Evolutionary conservation across 2,888 invertebrate genomes (phyloP), one percentile per base, ranked within the genome.

Genomic region (Pterobdella sp.): DNA sequence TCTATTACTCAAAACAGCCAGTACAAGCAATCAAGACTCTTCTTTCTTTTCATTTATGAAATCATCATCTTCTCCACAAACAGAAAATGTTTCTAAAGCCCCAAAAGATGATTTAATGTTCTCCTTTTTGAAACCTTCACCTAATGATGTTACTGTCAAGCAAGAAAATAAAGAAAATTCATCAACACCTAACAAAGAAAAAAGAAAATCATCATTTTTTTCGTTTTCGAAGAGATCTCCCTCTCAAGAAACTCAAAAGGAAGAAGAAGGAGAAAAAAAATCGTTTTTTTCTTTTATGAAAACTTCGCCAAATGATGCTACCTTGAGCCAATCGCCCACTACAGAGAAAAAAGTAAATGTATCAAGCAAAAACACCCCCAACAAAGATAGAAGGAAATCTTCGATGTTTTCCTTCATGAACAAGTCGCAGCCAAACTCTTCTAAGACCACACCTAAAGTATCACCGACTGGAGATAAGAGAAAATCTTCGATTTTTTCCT

Each of bases 111-210:
- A 56, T 56, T 56, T 26, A 3, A 26, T 56, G 26, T 56, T 56
- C 60, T 56, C 60, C 60, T 56, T 56, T 26, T 26, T 56, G 60
- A 56, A 56, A 26, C 26, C 60, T 14, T 42, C 49, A 22, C 49
- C 49, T 22, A 26, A 22, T 26, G 60, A 56, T 3, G 60, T 56
- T 26, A 56, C 60, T 56, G 3, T 26, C 4, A 56, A n/a, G 3
- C 18, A 56, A n/a, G 26, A 42, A 18, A 42, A 42, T 14, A 7
- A 42, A 42, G 18, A 42, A 42, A 42, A 42, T 42, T 7, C 42
- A 18, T 7, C 7, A 42, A 42, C 42, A 14, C 7, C 42, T 42
- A 18, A 42, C 42, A 18, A 42, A 7, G 18, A 42, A 7, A 42
- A 42, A 42, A 42, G 42, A 42, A 42, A 42, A 42, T 42, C 18